Percentiles rank a stretch among this genome's conserved stretches.
phyloP scores from a whole-genome alignment of 2,797 vertebrate genomes.

The Acanthurus tractus region DNA sequence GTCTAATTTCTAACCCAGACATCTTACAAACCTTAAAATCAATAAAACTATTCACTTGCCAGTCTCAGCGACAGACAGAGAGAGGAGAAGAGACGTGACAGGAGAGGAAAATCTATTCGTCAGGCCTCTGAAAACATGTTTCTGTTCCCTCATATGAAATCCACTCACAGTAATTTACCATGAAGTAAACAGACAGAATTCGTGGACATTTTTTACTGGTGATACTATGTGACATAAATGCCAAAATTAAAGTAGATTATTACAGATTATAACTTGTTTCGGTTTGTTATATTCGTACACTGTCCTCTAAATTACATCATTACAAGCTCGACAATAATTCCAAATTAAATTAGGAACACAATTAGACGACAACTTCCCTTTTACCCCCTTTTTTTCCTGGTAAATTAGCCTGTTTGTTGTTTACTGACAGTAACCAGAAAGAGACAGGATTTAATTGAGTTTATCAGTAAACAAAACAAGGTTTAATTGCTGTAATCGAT shows the following conservation, averaged over 20 bases:
- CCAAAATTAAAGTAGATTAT: neutral
- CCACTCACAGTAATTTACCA: neutral
- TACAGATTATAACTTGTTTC: neutral
- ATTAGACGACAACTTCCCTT: neutral
- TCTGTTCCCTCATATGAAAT: neutral
- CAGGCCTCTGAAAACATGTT: neutral
- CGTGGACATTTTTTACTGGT: neutral
- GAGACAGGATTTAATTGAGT: neutral
- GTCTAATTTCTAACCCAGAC: slow-evolving; percentile 32
- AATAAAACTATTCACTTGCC: slow-evolving; percentile 26
- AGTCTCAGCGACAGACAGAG: slow-evolving; percentile 9
- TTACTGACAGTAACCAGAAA: neutral
- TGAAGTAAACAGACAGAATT: neutral
- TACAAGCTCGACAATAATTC: neutral
- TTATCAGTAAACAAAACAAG: neutral
- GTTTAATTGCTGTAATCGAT: neutral
- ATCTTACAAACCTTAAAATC: slow-evolving; percentile 48
- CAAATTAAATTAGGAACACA: neutral
- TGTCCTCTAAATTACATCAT: neutral
- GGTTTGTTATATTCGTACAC: neutral
- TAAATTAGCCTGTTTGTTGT: neutral
- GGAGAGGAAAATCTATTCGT: slow-evolving; percentile 7
- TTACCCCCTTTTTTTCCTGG: neutral
- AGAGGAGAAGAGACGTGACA: neutral
- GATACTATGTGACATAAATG: neutral